These are phyloP conservation scores for Cataglyphis livida DNA, from an alignment of 2,888 invertebrate species.

Conservation along the genomic window DNA sequence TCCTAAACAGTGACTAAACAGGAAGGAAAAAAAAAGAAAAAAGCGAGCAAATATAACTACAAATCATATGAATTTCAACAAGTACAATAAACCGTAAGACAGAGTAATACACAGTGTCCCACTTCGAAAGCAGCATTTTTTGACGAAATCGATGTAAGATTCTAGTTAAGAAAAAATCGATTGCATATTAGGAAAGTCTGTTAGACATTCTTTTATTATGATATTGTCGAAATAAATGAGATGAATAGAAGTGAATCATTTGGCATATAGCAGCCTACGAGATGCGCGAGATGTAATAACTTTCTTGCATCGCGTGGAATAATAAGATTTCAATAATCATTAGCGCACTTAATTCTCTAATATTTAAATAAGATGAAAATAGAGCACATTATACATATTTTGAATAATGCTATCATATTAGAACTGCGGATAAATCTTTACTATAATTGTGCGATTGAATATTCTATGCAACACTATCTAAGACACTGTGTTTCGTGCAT, in stretches of 20 bases:
- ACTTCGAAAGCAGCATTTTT: not conserved
- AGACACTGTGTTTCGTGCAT: not conserved
- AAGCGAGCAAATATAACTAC: slow-evolving; percentile 62
- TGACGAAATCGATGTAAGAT: not conserved
- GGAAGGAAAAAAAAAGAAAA: slow-evolving; percentile 55
- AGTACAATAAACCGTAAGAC: slow-evolving; percentile 16
- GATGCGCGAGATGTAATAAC: slow-evolving; percentile 53
- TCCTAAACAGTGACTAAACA: slow-evolving; percentile 58
- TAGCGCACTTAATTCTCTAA: slow-evolving; percentile 60
- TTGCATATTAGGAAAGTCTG: not conserved
- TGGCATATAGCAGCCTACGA: slow-evolving; percentile 33
- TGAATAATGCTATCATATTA: slow-evolving; percentile 69
- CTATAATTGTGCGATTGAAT: slow-evolving; percentile 8
- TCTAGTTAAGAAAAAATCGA: slow-evolving; percentile 7
- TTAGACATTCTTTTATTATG: slow-evolving; percentile 2
- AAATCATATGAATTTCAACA: slow-evolving; percentile 49
- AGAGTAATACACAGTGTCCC: not conserved
- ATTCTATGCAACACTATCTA: not conserved
- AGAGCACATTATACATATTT: slow-evolving; percentile 71
- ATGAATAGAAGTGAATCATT: not conserved
- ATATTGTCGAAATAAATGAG: slow-evolving; percentile 7
- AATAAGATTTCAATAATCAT: slow-evolving; percentile 47
- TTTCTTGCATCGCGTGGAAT: slow-evolving; percentile 52
- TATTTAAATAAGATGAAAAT: slow-evolving; percentile 64
- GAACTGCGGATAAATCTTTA: slow-evolving; percentile 38